Base-by-base conservation (phyloP, 1,140 invertebrate species). In the Alviniconcha marisindica region DNA sequence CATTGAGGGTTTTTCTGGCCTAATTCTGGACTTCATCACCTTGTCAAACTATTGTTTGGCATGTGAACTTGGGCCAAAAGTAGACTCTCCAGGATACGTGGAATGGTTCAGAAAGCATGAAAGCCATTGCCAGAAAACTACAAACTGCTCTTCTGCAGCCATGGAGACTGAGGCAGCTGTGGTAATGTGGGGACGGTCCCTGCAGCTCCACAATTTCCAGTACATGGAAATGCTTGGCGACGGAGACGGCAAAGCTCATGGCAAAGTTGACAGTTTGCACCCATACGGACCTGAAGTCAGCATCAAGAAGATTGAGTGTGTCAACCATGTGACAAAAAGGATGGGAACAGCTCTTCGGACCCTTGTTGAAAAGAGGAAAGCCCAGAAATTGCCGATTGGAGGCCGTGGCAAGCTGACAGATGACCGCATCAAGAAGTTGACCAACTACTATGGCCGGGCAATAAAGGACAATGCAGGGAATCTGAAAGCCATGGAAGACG, bases 151-250 rank as follows among this genome's bases (percentile, higher is more conserved):
- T n/a, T n/a, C n/a, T n/a, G n/a, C n/a, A 48, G 40, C 18, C 48
- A 36, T 77, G 74, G 74, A 77, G 48, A 40, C 42, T 10, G 74
- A 77, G 51, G 74, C 31, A 31, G 51, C 77, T 21, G 24, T 79
- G 1, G 60, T 56, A 21, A 79, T 79, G 77, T 79, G 40, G 40
- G 31, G 60, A 21, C 42, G 51, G 60, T 79, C 83, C 31, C 2
- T 80, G 15, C 77, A 63, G 18, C 15, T 48, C 5, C 38, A 79
- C 31, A 54, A 24, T 10, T 80, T 80, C 36, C 1, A 38, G 3
- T 84, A 84, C 54, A 84, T 77, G 12, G 63, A 56, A n/a, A 28
- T 84, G 63, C 56, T 81, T 24, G 66, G 56, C 12, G 83, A 84
- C 56, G 83, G 83, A 12, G 83, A 84, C 38, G 28, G 21, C 24